These are phyloP conservation scores for Suncus etruscus DNA, from an alignment of 2,113 vertebrate genomes.

Conservation along the genomic window DNA sequence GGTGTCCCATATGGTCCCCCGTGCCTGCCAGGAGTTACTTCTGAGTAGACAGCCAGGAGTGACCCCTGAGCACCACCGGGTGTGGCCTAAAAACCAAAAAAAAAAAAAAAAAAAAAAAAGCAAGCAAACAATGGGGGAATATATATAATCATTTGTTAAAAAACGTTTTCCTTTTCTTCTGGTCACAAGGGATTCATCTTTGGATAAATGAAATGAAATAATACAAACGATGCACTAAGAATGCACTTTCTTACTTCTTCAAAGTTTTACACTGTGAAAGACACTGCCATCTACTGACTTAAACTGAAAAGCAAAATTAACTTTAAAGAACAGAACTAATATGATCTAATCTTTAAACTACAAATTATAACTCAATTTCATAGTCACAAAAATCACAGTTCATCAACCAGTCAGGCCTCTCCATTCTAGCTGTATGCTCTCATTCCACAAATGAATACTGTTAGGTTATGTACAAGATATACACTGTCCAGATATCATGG, in stretches of 20 bases:
- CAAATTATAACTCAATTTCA: not conserved
- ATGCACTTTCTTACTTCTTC: no score
- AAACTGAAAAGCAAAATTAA: not conserved
- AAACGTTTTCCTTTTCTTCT: conserved; percentile 31
- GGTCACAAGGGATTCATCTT: not conserved
- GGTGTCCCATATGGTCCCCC: no score
- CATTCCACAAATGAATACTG: not conserved
- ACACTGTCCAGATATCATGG: not conserved
- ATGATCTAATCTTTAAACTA: not conserved
- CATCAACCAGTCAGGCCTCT: not conserved
- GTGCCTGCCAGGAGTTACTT: no score
- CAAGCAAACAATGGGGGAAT: not conserved
- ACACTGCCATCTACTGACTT: conserved; percentile 70
- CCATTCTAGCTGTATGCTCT: fast-evolving
- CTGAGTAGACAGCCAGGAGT: no score
- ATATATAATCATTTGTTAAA: not conserved
- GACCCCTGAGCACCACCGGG: no score
- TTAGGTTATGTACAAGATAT: not conserved
- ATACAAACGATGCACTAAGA: no score
- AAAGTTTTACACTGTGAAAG: not conserved
- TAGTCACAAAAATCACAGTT: not conserved
- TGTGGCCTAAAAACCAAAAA: no score
- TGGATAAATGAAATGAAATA: not conserved
- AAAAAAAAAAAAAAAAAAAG: no score
- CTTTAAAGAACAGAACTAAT: not conserved